These are phyloP conservation scores for Thaumetopoea pityocampa DNA, from an alignment of 1,140 invertebrate genomes.

Conservation along the genomic window DNA sequence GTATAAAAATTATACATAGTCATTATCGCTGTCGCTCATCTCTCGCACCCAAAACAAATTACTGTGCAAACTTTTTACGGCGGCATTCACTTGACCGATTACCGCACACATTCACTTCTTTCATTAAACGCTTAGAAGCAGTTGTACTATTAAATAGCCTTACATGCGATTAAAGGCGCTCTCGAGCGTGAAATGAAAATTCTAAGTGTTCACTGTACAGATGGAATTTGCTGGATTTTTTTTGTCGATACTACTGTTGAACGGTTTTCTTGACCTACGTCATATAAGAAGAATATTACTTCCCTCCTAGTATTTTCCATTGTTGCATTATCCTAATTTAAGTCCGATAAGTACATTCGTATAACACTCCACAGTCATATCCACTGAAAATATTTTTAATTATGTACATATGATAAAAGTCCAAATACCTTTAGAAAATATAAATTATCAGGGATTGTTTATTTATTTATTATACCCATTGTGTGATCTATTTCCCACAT, in stretches of 20 bases:
- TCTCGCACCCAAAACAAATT: no score
- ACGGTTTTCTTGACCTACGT: constrained; percentile 21
- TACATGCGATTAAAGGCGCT: constrained; percentile 45
- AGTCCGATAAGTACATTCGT: no score
- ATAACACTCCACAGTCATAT: no score
- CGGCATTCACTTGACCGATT: neutral
- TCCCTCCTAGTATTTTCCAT: no score
- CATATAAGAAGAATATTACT: constrained; percentile 5
- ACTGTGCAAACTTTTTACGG: neutral
- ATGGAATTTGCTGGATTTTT: constrained; percentile 21
- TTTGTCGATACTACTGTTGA: constrained; percentile 15
- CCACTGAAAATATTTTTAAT: no score
- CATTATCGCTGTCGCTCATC: no score
- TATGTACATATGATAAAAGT: no score
- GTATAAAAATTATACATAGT: no score
- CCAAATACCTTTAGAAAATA: no score
- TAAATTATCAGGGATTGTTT: no score
- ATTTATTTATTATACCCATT: no score
- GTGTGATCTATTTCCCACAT: no score
- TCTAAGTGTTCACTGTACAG: constrained; percentile 18
- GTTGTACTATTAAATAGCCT: constrained; percentile 41
- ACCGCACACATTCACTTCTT: constrained; percentile 22
- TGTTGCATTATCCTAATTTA: constrained; percentile 9
- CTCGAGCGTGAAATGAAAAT: constrained; percentile 55
- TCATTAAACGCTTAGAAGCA: constrained; percentile 39